Percentiles rank a stretch among this genome's conserved stretches.
phyloP scores from a whole-genome alignment of 2,797 vertebrate species.

The Neopelma chrysocephalum region DNA sequence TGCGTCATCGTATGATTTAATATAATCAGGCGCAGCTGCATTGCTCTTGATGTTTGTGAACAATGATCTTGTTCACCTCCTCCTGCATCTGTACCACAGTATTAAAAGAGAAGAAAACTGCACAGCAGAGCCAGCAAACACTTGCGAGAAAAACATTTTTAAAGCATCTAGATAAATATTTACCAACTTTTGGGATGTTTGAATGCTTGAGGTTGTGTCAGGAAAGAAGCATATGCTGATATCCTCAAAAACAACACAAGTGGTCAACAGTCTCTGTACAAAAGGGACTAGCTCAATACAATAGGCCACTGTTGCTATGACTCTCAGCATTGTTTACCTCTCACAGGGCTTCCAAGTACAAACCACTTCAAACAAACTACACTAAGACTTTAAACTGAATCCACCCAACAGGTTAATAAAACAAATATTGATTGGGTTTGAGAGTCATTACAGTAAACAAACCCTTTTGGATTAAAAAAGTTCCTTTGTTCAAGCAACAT shows the following conservation, averaged over 20 bases:
- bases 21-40: slow-evolving; percentile 12
- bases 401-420: slow-evolving; percentile 56
- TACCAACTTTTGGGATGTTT: slow-evolving; percentile 19
- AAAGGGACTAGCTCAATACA: slow-evolving; percentile 56
- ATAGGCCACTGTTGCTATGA: slow-evolving; percentile 65
- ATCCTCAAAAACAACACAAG: slow-evolving; percentile 52
- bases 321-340: slow-evolving; percentile 64
- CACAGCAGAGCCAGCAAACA: not conserved
- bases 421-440: slow-evolving; percentile 52
- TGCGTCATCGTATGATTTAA: slow-evolving; percentile 33
- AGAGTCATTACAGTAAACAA: slow-evolving; percentile 25
- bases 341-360: slow-evolving; percentile 60
- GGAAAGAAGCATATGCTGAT: slow-evolving; percentile 52
- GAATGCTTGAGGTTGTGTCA: slow-evolving; percentile 43
- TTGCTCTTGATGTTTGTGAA: slow-evolving; percentile 25
- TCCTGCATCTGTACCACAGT: not conserved
- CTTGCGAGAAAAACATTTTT: slow-evolving; percentile 28
- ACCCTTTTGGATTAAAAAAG: not conserved
- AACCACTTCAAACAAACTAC: slow-evolving; percentile 56
- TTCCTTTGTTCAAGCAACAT: slow-evolving; percentile 38
- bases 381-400: slow-evolving; percentile 53
- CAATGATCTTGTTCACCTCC: slow-evolving; percentile 29
- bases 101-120: slow-evolving; percentile 15
- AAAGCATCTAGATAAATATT: slow-evolving; percentile 31
- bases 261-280: slow-evolving; percentile 3